A percentile compares a stretch with the other conserved stretches of the same genome.
phyloP scores from a whole-genome alignment of 2,888 invertebrate genomes.

The Mactromeris polynyma region DNA sequence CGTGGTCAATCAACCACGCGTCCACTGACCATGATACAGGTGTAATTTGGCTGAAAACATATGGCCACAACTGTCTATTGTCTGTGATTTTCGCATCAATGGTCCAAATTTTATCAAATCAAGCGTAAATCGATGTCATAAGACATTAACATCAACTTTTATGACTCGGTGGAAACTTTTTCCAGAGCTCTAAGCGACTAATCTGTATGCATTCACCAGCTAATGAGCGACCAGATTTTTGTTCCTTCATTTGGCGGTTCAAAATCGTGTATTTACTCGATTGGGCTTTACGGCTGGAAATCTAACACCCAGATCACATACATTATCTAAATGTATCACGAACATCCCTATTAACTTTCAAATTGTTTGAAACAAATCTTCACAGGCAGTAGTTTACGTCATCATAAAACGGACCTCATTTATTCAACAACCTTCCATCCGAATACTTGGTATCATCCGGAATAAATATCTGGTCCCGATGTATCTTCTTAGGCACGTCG shows the following conservation, averaged over 20 bases:
- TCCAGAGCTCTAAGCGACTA: background rate
- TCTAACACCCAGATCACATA: background rate
- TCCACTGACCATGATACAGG: slow-evolving; percentile 33
- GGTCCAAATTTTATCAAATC: slow-evolving; percentile 27
- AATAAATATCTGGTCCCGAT: too few species aligned
- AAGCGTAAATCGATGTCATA: slow-evolving; percentile 33
- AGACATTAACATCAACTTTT: slow-evolving; percentile 22
- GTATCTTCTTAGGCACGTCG: too few species aligned
- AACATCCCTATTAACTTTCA: background rate
- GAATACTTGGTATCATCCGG: too few species aligned
- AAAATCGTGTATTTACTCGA: background rate
- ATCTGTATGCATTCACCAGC: background rate
- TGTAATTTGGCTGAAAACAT: slow-evolving; percentile 29
- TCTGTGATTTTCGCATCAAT: slow-evolving; percentile 33
- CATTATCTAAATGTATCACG: background rate
- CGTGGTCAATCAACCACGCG: slow-evolving; percentile 28
- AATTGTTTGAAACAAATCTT: background rate
- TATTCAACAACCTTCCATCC: too few species aligned
- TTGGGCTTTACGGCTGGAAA: background rate
- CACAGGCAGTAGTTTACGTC: background rate
- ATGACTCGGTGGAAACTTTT: background rate
- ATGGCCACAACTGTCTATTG: slow-evolving; percentile 38
- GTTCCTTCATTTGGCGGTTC: background rate
- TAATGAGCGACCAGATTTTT: background rate
- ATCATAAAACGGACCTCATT: too few species aligned